A percentile compares a stretch with the other conserved stretches of the same genome.
Conservation (phyloP, 2,797 vertebrate genomes). For the Hylomyscus alleni region DNA sequence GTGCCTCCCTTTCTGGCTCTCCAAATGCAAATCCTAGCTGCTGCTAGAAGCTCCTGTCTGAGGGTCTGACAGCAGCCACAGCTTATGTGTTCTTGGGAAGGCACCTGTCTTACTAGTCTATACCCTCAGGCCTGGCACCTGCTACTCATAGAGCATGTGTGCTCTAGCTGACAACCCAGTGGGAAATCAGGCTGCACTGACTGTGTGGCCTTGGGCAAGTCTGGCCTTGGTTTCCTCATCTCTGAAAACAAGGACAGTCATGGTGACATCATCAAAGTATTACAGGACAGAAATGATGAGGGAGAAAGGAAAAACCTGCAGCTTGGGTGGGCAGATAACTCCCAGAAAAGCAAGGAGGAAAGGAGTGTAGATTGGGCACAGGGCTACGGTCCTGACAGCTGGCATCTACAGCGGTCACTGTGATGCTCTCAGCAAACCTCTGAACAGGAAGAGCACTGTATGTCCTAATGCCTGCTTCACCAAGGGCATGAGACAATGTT, state of each 20-base stretch:
- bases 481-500: not conserved
- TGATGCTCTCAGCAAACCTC: not conserved
- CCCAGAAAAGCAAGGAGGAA: not conserved
- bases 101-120: not conserved
- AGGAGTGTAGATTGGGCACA: not conserved
- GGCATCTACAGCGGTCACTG: not conserved
- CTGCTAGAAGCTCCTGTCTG: not conserved
- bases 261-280: not conserved
- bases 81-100: not conserved
- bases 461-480: not conserved
- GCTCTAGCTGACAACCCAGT: not conserved
- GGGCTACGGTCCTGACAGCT: not conserved
- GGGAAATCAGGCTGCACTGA: not conserved
- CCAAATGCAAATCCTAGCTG: not conserved
- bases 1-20: not conserved
- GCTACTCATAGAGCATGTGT: not conserved
- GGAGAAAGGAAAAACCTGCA: not conserved
- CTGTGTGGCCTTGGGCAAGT: conserved; percentile 26
- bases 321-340: not conserved
- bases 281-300: not conserved
- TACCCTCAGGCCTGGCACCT: not conserved
- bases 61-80: not conserved
- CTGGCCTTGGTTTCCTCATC: not conserved
- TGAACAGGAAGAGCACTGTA: not conserved
- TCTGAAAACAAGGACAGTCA: not conserved